These are phyloP conservation scores for Ruditapes philippinarum DNA, from an alignment of 1,140 invertebrate species.

Conservation along the genomic window DNA sequence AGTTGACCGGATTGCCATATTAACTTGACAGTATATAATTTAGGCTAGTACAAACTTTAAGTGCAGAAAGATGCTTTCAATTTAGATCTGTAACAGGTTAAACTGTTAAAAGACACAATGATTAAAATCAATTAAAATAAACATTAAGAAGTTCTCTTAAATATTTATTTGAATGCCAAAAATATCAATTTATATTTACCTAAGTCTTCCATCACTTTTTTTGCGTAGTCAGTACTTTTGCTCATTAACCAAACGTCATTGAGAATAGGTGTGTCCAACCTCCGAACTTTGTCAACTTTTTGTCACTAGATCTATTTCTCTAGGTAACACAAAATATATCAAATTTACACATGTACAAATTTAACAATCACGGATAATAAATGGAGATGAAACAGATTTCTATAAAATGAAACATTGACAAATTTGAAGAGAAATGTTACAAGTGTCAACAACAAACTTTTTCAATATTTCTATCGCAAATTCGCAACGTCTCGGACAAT, in stretches of 20 bases:
- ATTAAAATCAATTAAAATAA: too few species aligned
- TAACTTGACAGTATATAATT: too few species aligned
- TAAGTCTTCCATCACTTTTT: slow-evolving; percentile 50
- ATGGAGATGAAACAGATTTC: not conserved
- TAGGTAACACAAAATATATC: too few species aligned
- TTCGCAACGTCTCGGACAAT: too few species aligned
- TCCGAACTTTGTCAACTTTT: slow-evolving; percentile 12
- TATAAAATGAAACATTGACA: not conserved
- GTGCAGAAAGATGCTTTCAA: too few species aligned
- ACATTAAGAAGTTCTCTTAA: too few species aligned
- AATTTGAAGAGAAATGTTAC: not conserved
- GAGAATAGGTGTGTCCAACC: slow-evolving; percentile 21
- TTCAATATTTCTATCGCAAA: too few species aligned
- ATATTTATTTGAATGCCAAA: too few species aligned
- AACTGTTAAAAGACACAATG: too few species aligned
- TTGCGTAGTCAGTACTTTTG: not conserved
- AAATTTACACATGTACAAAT: not conserved
- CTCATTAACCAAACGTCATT: slow-evolving; percentile 41
- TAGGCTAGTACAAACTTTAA: too few species aligned
- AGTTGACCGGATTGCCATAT: too few species aligned
- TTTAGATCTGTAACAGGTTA: too few species aligned
- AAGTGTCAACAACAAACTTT: slow-evolving; percentile 7
- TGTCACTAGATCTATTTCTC: not conserved
- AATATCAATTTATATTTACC: slow-evolving; percentile 3
- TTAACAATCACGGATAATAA: not conserved